Evolutionary conservation across 2,113 vertebrate species (phyloP), one percentile per base, ranked within the genome.

Genomic region (Oxygymnocypris stewartii): DNA sequence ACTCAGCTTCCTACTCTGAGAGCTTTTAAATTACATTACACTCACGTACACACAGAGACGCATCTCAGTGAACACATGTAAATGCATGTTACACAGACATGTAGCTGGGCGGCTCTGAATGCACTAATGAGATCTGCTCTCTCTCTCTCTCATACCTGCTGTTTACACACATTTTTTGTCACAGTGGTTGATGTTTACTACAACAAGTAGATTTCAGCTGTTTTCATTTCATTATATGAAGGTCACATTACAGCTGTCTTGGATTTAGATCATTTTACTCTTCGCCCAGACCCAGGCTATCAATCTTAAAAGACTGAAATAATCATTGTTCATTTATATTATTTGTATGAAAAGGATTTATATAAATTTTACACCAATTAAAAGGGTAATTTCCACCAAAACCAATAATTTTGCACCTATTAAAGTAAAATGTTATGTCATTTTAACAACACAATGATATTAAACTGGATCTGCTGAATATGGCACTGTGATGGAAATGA

Each of bases 11-110:
- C 69, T 59, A n/a, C 49, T 65, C 71, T 69, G 44, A 83, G 59
- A 77, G 79, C 40, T 37, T 77, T 67, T 75, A 65, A 82, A 87
- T 82, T 25, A 67, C 10, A 87, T 86, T 65, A 57, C 2, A 47
- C 59, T 42, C 67, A 79, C 82, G 25, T n/a, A 71, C 12, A 61
- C n/a, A 80, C 13, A 49, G 9, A 77, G 16, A 40, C 9, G 18
- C 40, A 75, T 75, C 47, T 31, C 7, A 18, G 10, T 10, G n/a
- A 82, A 71, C 23, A 54, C 42, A 8, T 73, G 35, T 23, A 49
- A 77, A 74, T n/a, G 25, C 23, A 79, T 8, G 31, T 47, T 54
- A 71, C 35, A 14, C 54, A 47, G 73, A 40, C 14, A 59, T 23
- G 69, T 18, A 20, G 16, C 9, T 63, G 7, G 18, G 35, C 8